Conservation (phyloP, 2,113 vertebrate species). For the Mustelus asterias region DNA sequence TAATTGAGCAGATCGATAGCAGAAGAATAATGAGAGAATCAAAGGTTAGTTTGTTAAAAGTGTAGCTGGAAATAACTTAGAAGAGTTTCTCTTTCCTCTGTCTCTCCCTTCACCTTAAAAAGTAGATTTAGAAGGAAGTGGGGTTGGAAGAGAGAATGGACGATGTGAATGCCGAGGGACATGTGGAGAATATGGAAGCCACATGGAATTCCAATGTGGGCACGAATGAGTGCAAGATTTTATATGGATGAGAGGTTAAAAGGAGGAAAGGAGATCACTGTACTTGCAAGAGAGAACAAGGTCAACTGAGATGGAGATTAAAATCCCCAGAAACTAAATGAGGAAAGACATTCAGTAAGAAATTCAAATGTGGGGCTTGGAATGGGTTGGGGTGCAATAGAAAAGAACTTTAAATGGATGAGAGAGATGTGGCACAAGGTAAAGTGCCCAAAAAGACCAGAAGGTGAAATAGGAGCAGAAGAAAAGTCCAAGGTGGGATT, state of each 20-base stretch:
- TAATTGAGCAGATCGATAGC: neutral
- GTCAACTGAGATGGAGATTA: neutral
- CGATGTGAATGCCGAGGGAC: too few relatives aligned
- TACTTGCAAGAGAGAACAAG: neutral
- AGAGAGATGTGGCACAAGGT: neutral
- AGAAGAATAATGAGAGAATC: neutral
- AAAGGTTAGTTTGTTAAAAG: neutral
- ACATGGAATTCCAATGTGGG: too few relatives aligned
- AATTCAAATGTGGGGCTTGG: too few relatives aligned
- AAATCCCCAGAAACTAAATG: too few relatives aligned
- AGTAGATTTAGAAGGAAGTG: neutral
- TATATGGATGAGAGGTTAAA: neutral
- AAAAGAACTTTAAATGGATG: neutral
- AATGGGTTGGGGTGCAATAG: too few relatives aligned
- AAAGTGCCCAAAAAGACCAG: too few relatives aligned
- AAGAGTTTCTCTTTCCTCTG: neutral
- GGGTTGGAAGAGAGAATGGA: neutral
- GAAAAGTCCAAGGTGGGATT: neutral
- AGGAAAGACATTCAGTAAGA: too few relatives aligned
- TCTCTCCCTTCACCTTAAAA: too few relatives aligned
- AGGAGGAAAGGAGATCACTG: neutral
- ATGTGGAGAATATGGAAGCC: too few relatives aligned
- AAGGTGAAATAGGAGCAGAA: too few relatives aligned
- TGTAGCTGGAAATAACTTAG: neutral
- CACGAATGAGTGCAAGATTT: too few relatives aligned